A percentile compares a stretch with the other conserved stretches of the same genome.
phyloP scores from a whole-genome alignment of 2,797 vertebrate genomes.

The Sylvia borin region DNA sequence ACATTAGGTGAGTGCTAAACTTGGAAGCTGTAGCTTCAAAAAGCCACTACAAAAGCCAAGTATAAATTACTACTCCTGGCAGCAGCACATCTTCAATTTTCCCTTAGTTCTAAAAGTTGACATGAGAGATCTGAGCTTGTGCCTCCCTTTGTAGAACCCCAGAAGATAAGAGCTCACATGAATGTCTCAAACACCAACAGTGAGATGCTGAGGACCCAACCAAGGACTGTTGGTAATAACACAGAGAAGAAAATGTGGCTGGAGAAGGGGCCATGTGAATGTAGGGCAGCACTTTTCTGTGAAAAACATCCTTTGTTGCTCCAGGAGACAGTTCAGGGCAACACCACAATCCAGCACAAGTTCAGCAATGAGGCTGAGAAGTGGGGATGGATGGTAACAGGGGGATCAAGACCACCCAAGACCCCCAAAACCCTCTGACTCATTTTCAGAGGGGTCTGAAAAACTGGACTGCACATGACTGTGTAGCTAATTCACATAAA shows the following conservation, averaged over 20 bases:
- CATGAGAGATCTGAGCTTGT: background rate
- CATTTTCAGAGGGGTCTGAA: background rate
- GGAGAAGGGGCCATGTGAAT: background rate
- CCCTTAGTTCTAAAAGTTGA: background rate
- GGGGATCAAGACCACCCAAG: background rate
- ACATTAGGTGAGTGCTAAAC: background rate
- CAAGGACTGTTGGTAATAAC: background rate
- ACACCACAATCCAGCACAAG: background rate
- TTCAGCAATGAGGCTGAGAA: background rate
- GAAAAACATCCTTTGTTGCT: background rate
- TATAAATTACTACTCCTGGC: background rate
- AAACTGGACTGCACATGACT: background rate
- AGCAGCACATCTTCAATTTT: background rate
- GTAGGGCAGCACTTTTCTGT: background rate
- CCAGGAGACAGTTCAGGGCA: background rate
- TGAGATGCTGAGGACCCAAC: background rate
- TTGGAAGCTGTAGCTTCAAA: background rate
- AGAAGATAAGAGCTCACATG: background rate
- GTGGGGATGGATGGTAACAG: background rate
- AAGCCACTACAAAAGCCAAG: background rate
- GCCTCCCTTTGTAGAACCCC: background rate
- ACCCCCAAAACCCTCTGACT: background rate
- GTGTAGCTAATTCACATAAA: background rate
- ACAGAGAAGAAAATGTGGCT: background rate
- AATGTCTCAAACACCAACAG: background rate